These are phyloP conservation scores for Todiramphus saurophagus DNA, from an alignment of 2,113 vertebrate species.

Conservation along the genomic window DNA sequence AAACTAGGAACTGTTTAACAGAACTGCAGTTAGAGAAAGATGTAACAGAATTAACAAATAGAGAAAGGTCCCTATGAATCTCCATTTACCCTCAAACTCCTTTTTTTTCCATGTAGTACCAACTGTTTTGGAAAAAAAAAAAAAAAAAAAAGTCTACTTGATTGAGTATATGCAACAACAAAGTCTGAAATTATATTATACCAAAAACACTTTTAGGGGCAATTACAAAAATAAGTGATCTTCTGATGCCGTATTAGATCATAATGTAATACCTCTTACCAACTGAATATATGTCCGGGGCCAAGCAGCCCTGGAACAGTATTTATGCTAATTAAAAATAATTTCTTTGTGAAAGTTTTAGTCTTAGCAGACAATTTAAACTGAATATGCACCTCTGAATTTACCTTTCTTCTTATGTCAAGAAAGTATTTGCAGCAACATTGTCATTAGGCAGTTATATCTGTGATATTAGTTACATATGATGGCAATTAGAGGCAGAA, in stretches of 20 bases:
- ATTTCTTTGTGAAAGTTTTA: slow-evolving; percentile 39
- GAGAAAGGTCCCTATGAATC: background rate
- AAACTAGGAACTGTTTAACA: background rate
- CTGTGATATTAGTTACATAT: slow-evolving; percentile 78
- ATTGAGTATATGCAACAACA: background rate
- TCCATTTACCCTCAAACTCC: background rate
- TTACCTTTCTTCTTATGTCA: slow-evolving; percentile 60
- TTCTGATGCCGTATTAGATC: background rate
- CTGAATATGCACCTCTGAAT: slow-evolving; percentile 34
- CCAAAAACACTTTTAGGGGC: background rate
- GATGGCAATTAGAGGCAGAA: slow-evolving; percentile 78
- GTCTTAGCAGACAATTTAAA: slow-evolving; percentile 43
- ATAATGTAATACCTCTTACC: background rate
- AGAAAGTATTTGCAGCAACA: slow-evolving; percentile 63
- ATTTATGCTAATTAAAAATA: slow-evolving; percentile 57
- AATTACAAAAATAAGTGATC: background rate
- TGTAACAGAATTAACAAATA: background rate
- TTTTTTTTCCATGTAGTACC: background rate
- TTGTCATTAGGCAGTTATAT: slow-evolving; percentile 61
- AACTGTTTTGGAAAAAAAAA: background rate
- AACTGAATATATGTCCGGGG: background rate
- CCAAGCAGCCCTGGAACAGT: background rate
- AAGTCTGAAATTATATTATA: background rate
- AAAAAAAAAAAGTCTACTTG: background rate
- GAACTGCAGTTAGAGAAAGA: background rate